Evolutionary conservation across 64 coral and sea anemone species (phyloP).

Genomic region (Porites lutea): DNA sequence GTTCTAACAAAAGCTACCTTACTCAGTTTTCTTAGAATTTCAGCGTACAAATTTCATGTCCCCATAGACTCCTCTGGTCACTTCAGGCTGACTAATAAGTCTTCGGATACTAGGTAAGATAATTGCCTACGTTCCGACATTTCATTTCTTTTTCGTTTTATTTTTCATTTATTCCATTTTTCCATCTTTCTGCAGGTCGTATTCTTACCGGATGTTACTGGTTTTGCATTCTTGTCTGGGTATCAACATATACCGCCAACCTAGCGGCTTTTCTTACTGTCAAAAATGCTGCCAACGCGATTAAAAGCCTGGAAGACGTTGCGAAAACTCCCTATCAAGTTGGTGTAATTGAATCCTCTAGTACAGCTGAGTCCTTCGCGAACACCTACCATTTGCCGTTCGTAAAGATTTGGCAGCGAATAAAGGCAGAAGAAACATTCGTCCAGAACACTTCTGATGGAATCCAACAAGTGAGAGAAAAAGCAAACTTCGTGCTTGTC

Average conservation of each 20-base stretch:
- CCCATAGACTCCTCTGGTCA: no score
- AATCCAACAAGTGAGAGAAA: conserved; percentile 21
- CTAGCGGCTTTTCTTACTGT: conserved; percentile 52
- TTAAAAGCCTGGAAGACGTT: not conserved
- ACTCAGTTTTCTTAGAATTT: no score
- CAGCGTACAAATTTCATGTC: no score
- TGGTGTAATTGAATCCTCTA: not conserved
- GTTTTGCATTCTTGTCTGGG: no score
- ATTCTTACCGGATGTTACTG: conserved; percentile 14
- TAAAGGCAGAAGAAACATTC: not conserved
- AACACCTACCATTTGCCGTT: not conserved
- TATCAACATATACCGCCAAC: conserved; percentile 51
- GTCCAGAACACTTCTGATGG: not conserved
- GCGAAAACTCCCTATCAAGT: not conserved
- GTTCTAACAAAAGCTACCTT: no score
- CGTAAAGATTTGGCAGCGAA: conserved; percentile 18
- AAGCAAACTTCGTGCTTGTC: not conserved
- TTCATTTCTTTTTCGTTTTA: no score
- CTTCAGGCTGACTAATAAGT: no score
- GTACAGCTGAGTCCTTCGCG: not conserved
- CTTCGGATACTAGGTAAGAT: no score
- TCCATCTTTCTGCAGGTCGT: not conserved
- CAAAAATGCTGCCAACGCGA: not conserved
- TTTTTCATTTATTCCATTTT: not conserved
- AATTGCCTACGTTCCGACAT: no score